phyloP scores from a whole-genome alignment of 2,797 vertebrate genomes.

The Monodelphis domestica region DNA sequence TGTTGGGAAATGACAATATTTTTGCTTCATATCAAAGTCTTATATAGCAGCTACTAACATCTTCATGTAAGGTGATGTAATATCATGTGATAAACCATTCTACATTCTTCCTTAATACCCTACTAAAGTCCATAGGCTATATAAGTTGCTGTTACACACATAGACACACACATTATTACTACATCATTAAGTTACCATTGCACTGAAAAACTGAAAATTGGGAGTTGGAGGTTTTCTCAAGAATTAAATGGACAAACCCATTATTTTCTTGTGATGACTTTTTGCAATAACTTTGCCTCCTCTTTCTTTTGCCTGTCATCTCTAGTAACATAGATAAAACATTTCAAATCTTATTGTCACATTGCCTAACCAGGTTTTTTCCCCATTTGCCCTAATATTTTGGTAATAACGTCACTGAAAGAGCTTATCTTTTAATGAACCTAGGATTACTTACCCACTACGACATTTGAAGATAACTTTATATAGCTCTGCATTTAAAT shows the following conservation, averaged over 20 bases:
- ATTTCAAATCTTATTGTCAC: constrained; percentile 27
- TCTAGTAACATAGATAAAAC: background rate
- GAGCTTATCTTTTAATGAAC: constrained; percentile 41
- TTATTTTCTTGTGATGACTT: background rate
- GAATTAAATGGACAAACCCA: background rate
- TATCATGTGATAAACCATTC: background rate
- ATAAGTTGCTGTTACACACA: background rate
- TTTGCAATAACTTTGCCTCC: background rate
- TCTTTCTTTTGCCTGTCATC: background rate
- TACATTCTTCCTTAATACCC: background rate
- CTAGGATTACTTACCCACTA: background rate
- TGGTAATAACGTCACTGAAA: constrained; percentile 40
- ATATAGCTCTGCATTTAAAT: constrained; percentile 24
- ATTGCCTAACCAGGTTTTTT: background rate
- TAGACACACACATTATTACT: background rate
- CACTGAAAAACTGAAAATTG: background rate
- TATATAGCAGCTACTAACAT: background rate
- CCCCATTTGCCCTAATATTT: constrained; percentile 14
- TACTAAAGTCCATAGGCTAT: background rate
- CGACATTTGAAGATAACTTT: constrained; percentile 52
- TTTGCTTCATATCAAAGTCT: background rate
- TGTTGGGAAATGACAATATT: background rate
- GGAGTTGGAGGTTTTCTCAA: background rate
- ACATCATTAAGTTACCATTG: background rate
- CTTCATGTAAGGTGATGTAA: background rate